Evolutionary conservation across 1,140 invertebrate genomes (phyloP).

Genomic region (Drosophila nebulosa): DNA sequence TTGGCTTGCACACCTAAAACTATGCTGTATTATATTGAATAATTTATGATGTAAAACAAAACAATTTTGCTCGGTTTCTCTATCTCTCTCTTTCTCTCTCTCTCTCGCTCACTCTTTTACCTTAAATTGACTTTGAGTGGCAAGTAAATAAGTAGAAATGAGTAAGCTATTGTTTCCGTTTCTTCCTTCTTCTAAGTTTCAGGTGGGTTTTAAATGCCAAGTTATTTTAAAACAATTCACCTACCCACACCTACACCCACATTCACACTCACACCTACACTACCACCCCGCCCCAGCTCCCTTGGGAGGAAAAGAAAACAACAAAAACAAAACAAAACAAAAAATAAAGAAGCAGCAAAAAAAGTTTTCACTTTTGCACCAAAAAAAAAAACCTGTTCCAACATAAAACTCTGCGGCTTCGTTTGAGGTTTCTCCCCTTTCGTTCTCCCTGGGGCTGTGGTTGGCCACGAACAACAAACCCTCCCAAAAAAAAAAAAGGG

Average conservation of each 20-base stretch:
- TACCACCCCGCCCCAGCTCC: background rate
- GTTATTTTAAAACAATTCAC: background rate
- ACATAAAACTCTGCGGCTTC: background rate
- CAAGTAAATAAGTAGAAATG: constrained; percentile 24
- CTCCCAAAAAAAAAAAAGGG: background rate
- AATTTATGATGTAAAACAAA: constrained; percentile 45
- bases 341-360: background rate
- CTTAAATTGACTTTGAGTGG: constrained; percentile 40
- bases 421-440: background rate
- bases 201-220: background rate
- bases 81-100: too few species aligned
- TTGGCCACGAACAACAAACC: background rate
- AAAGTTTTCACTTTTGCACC: background rate
- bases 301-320: background rate
- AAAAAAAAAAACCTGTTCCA: background rate
- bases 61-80: constrained; percentile 20
- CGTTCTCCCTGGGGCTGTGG: background rate
- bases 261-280: too few species aligned
- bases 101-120: too few species aligned
- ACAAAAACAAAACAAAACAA: background rate
- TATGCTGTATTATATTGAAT: constrained; percentile 35
- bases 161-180: background rate
- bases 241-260: background rate
- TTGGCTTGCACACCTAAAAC: constrained; percentile 5
- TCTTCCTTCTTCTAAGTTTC: background rate